Evolutionary conservation across 1,140 invertebrate species (phyloP).

Genomic region (Zaprionus vittiger): DNA sequence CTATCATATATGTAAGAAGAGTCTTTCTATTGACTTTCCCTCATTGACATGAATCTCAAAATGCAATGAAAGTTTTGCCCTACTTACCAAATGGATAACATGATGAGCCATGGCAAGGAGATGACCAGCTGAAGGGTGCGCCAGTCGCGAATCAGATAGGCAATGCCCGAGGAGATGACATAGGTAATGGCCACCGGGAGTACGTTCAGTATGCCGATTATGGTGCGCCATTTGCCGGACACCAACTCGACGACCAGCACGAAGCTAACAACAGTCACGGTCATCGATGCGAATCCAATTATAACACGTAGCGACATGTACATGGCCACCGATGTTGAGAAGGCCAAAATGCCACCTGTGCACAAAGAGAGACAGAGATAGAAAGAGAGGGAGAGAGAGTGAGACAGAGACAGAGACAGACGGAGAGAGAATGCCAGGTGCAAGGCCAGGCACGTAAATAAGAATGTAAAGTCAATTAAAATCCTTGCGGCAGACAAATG

Average conservation of each 20-base stretch:
- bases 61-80: neutral
- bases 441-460: slow-evolving; percentile 77
- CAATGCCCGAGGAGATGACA: slow-evolving; percentile 88
- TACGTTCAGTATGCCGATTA: slow-evolving; percentile 89
- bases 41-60: neutral
- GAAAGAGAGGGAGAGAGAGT: slow-evolving; percentile 10
- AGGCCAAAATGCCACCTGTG: slow-evolving; percentile 86
- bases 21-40: too few relatives aligned
- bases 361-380: slow-evolving; percentile 32
- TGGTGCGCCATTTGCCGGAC: slow-evolving; percentile 89
- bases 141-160: slow-evolving; percentile 89
- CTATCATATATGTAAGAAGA: too few relatives aligned
- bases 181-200: slow-evolving; percentile 89
- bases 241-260: slow-evolving; percentile 90
- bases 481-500: slow-evolving; percentile 61
- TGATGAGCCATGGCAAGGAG: slow-evolving; percentile 88
- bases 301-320: slow-evolving; percentile 87
- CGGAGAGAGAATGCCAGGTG: slow-evolving; percentile 67
- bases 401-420: neutral
- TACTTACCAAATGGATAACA: slow-evolving; percentile 88
- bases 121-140: slow-evolving; percentile 89
- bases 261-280: slow-evolving; percentile 90
- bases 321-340: slow-evolving; percentile 87
- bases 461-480: slow-evolving; percentile 80
- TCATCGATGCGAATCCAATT: slow-evolving; percentile 88